A percentile compares a stretch with the other conserved stretches of the same genome.
phyloP scores from a whole-genome alignment of 2,797 vertebrate species.

The Hozukius guyotensis region DNA sequence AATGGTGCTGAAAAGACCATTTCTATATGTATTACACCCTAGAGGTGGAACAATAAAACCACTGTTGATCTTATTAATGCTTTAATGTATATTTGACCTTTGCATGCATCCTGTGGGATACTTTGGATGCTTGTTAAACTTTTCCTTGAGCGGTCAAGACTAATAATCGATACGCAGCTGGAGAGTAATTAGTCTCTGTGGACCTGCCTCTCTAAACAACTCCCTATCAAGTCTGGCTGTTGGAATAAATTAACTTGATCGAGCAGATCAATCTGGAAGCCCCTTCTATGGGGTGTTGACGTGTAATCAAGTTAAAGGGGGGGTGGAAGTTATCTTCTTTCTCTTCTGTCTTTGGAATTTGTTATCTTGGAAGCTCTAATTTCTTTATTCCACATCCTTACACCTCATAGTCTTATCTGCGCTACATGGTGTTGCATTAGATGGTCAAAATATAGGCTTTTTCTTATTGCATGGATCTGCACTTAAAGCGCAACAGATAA shows the following conservation, averaged over 20 bases:
- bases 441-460: background rate
- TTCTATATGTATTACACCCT: background rate
- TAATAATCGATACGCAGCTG: slow-evolving; percentile 58
- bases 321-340: background rate
- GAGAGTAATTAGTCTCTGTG: slow-evolving; percentile 71
- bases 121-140: slow-evolving; percentile 30
- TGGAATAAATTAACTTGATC: slow-evolving; percentile 61
- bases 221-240: slow-evolving; percentile 36
- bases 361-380: background rate
- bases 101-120: background rate
- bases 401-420: background rate
- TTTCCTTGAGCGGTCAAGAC: slow-evolving; percentile 26
- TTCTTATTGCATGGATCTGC: background rate
- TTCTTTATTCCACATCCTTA: background rate
- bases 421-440: background rate
- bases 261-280: slow-evolving; percentile 51
- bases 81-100: slow-evolving; percentile 1
- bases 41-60: background rate
- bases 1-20: background rate
- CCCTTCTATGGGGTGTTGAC: slow-evolving; percentile 27
- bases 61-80: background rate
- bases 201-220: slow-evolving; percentile 51
- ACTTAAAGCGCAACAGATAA: background rate
- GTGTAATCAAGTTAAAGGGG: slow-evolving; percentile 40
- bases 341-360: background rate